A percentile compares a stretch with the other conserved stretches of the same genome.
phyloP scores from a whole-genome alignment of 1,140 invertebrate genomes.

The Meteorus sp. region DNA sequence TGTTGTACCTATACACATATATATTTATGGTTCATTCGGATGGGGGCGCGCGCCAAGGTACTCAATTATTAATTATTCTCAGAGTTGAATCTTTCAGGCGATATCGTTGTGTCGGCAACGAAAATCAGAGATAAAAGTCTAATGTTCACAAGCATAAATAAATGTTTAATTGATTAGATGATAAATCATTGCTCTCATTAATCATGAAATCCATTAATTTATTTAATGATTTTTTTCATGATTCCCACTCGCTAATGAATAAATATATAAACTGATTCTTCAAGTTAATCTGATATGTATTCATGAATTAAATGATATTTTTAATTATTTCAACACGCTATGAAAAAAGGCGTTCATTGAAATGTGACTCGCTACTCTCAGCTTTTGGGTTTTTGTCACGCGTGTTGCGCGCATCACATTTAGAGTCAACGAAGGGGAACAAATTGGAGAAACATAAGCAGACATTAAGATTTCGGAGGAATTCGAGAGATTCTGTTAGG shows the following conservation, averaged over 20 bases:
- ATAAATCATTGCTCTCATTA: too few relatives aligned
- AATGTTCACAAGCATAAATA: too few relatives aligned
- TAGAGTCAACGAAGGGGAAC: slow-evolving; percentile 17
- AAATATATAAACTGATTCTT: too few relatives aligned
- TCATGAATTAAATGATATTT: not conserved
- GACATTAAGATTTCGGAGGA: slow-evolving; percentile 5
- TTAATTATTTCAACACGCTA: not conserved
- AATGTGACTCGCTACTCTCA: slow-evolving; percentile 5
- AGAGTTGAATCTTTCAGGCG: slow-evolving; percentile 35
- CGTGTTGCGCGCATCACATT: slow-evolving; percentile 19
- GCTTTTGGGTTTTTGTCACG: too few relatives aligned
- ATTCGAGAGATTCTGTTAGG: slow-evolving; percentile 2
- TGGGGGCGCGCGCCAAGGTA: slow-evolving; percentile 24
- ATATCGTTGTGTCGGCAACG: too few relatives aligned
- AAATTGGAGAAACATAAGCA: slow-evolving; percentile 13
- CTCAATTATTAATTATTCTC: slow-evolving; percentile 54
- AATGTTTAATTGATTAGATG: too few relatives aligned
- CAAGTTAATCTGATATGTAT: too few relatives aligned
- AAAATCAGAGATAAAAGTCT: too few relatives aligned
- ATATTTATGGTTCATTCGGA: too few relatives aligned
- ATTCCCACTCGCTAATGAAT: not conserved
- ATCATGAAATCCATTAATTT: not conserved
- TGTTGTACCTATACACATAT: too few relatives aligned
- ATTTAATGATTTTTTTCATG: slow-evolving; percentile 1
- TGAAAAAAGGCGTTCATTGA: slow-evolving; percentile 6